Evolutionary conservation across 2,113 vertebrate genomes (phyloP).

Genomic region (Cygnus buccinator): DNA sequence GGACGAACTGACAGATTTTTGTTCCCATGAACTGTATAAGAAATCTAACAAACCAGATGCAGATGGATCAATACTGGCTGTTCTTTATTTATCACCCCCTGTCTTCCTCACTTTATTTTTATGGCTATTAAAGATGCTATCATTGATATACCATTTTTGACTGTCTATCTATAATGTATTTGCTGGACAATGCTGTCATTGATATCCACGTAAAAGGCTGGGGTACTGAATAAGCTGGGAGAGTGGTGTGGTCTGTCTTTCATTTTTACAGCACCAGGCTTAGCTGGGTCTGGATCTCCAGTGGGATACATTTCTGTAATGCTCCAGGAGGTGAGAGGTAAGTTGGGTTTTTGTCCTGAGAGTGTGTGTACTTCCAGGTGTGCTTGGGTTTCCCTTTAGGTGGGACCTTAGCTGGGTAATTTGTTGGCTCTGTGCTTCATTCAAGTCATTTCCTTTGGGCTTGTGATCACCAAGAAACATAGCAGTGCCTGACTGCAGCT

Average conservation of each 20-base stretch:
- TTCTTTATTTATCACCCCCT: slow-evolving; percentile 54
- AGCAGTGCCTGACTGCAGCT: not conserved
- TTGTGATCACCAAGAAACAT: not conserved
- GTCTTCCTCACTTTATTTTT: slow-evolving; percentile 62
- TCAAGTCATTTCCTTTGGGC: not conserved
- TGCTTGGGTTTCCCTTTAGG: not conserved
- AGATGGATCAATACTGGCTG: slow-evolving; percentile 47
- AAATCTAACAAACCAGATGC: slow-evolving; percentile 47
- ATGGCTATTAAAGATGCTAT: slow-evolving; percentile 63
- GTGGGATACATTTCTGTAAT: not conserved
- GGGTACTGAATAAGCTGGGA: not conserved
- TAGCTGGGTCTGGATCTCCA: not conserved
- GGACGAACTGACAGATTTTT: slow-evolving; percentile 38
- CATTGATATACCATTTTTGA: slow-evolving; percentile 59
- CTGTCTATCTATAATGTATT: slow-evolving; percentile 17
- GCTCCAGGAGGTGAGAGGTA: not conserved
- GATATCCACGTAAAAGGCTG: not conserved
- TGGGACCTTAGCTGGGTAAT: not conserved
- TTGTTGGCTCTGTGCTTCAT: not conserved
- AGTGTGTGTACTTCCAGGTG: not conserved
- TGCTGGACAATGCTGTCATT: slow-evolving; percentile 22
- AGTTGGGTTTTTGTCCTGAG: not conserved
- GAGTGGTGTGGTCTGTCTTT: not conserved
- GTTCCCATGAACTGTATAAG: slow-evolving; percentile 38
- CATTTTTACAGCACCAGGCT: not conserved